Percentiles rank a stretch among this genome's conserved stretches.
phyloP scores from a whole-genome alignment of 2,888 invertebrate species.

The Cremastinae sp. region DNA sequence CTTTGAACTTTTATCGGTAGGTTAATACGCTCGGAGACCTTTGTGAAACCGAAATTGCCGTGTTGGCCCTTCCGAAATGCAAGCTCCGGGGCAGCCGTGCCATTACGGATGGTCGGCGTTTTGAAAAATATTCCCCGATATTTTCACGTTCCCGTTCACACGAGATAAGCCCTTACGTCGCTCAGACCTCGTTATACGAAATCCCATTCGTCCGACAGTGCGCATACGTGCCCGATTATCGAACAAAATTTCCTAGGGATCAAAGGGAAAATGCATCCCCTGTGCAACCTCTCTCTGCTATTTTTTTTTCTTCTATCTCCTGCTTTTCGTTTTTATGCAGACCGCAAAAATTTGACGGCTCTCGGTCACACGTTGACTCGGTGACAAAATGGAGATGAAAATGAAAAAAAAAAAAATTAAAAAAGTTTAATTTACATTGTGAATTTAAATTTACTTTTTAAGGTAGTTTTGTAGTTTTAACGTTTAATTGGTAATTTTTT shows the following conservation, averaged over 20 bases:
- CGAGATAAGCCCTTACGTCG: conserved; percentile 20
- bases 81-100: conserved; percentile 22
- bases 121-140: conserved; percentile 9
- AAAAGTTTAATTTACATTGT: no score
- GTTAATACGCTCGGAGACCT: conserved; percentile 56
- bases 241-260: conserved; percentile 55
- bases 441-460: no score
- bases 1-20: conserved; percentile 61
- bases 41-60: conserved; percentile 55
- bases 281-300: conserved; percentile 12
- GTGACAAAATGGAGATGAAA: conserved; percentile 31
- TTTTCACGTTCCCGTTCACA: not conserved
- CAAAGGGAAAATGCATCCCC: conserved; percentile 51
- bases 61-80: conserved; percentile 48
- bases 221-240: conserved; percentile 53
- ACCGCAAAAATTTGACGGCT: conserved; percentile 45
- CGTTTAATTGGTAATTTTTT: no score
- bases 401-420: no score
- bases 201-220: conserved; percentile 24
- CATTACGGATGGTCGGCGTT: conserved; percentile 17
- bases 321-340: conserved; percentile 16
- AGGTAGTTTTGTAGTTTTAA: no score
- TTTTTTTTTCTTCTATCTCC: no score
- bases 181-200: not conserved
- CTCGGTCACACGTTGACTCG: conserved; percentile 24